A percentile compares a stretch with the other conserved stretches of the same genome.
Conservation (phyloP, 1,140 invertebrate species). For the Zaprionus nigranus region DNA sequence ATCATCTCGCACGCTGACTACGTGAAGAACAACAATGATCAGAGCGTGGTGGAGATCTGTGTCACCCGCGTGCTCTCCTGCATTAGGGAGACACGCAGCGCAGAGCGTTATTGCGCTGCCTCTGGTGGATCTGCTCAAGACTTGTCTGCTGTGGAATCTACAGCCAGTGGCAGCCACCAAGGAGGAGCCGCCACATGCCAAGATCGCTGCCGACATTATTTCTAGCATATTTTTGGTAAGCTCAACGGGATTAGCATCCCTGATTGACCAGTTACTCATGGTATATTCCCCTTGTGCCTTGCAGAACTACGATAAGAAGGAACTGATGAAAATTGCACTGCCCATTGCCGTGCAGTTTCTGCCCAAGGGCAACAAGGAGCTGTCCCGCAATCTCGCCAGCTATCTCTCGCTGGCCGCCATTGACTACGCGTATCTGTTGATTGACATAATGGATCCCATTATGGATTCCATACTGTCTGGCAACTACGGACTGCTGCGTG, state of each 20-base stretch:
- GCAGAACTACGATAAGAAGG: slow-evolving; percentile 92
- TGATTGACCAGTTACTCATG: neutral
- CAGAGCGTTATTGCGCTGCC: slow-evolving; percentile 93
- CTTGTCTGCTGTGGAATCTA: slow-evolving; percentile 94
- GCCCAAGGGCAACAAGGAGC: slow-evolving; percentile 94
- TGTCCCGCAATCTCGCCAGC: slow-evolving; percentile 94
- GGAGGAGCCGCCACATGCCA: slow-evolving; percentile 96
- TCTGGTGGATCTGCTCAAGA: slow-evolving; percentile 93
- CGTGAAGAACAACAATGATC: slow-evolving; percentile 94
- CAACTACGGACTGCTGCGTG: slow-evolving; percentile 93
- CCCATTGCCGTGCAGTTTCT: slow-evolving; percentile 96
- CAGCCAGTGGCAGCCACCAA: slow-evolving; percentile 90
- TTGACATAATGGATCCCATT: slow-evolving; percentile 93
- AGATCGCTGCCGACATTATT: slow-evolving; percentile 97
- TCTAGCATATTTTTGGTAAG: slow-evolving; percentile 96
- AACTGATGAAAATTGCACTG: slow-evolving; percentile 94
- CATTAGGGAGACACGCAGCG: slow-evolving; percentile 94
- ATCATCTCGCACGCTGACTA: slow-evolving; percentile 93
- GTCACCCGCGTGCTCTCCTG: slow-evolving; percentile 94
- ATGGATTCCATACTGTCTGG: slow-evolving; percentile 94
- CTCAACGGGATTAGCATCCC: slow-evolving; percentile 18
- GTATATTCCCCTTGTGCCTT: neutral
- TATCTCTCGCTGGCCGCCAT: slow-evolving; percentile 97
- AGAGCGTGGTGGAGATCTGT: slow-evolving; percentile 97
- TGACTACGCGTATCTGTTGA: slow-evolving; percentile 93